Percentiles rank a stretch among this genome's conserved stretches.
phyloP scores from a whole-genome alignment of 2,888 invertebrate genomes.

The Calephelis perditalis region DNA sequence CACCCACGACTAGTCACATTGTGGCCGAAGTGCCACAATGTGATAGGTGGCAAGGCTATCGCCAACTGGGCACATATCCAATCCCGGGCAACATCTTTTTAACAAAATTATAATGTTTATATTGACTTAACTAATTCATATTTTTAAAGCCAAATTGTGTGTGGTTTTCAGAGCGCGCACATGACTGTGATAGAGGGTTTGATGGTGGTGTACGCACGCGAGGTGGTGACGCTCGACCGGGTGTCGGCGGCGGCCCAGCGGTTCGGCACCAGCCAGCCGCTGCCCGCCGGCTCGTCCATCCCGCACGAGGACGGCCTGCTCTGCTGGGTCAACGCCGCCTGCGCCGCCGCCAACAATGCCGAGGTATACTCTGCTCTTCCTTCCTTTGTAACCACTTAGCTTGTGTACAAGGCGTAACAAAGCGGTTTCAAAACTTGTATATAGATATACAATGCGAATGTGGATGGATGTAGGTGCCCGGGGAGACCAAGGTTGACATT shows the following conservation, averaged over 20 bases:
- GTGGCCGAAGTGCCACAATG: too few species aligned
- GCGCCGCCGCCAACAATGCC: constrained; percentile 83
- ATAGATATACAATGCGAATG: too few species aligned
- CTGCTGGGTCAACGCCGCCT: constrained; percentile 93
- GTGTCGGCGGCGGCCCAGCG: constrained; percentile 91
- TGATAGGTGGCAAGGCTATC: too few species aligned
- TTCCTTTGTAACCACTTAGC: neutral
- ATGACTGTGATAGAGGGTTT: constrained; percentile 97
- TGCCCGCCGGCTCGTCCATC: constrained; percentile 65
- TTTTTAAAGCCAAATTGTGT: constrained; percentile 87
- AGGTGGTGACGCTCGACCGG: constrained; percentile 92
- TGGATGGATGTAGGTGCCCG: too few species aligned
- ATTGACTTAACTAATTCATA: constrained; percentile 96
- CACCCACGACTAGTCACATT: too few species aligned
- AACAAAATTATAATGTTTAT: constrained; percentile 64
- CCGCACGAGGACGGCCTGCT: constrained; percentile 91
- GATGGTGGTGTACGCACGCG: constrained; percentile 95
- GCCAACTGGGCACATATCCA: too few species aligned
- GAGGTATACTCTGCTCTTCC: constrained; percentile 42
- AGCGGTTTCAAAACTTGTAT: too few species aligned
- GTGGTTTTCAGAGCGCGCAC: constrained; percentile 89
- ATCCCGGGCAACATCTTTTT: too few species aligned
- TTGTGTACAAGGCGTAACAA: too few species aligned
- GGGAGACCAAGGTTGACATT: too few species aligned
- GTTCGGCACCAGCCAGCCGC: constrained; percentile 75